Conservation (phyloP, 2,888 invertebrate genomes). For the Mesoligia furuncula region DNA sequence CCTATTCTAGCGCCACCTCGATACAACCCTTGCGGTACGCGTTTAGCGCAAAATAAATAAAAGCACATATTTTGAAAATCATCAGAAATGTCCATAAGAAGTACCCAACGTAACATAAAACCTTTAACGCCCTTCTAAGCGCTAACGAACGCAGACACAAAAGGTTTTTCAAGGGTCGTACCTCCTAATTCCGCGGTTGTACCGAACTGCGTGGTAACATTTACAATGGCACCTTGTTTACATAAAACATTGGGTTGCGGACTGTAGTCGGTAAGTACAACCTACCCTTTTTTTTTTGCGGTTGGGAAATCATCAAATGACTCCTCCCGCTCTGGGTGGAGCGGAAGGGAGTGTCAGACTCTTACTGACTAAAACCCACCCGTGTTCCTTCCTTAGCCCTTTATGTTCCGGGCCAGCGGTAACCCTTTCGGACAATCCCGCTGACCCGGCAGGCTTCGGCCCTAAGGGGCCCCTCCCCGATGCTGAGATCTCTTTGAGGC, state of each 20-base stretch:
- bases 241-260: conserved; percentile 36
- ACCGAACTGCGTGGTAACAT: conserved; percentile 43
- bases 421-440: no score
- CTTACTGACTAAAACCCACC: no score
- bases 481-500: no score
- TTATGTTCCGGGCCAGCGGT: no score
- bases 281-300: no score
- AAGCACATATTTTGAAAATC: not conserved
- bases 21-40: not conserved
- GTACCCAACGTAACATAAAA: not conserved
- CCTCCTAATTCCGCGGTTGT: conserved; percentile 42
- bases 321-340: no score
- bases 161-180: conserved; percentile 26
- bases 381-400: no score
- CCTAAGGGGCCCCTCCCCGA: no score
- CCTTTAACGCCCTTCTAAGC: not conserved
- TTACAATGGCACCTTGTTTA: conserved; percentile 47
- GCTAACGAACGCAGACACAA: conserved; percentile 30
- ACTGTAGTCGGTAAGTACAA: not conserved
- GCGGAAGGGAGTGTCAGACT: no score
- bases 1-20: not conserved
- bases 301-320: no score
- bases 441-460: no score
- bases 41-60: not conserved
- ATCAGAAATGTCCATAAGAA: not conserved